phyloP scores from a whole-genome alignment of 1,140 invertebrate genomes.

The Calliopsis andreniformis region DNA sequence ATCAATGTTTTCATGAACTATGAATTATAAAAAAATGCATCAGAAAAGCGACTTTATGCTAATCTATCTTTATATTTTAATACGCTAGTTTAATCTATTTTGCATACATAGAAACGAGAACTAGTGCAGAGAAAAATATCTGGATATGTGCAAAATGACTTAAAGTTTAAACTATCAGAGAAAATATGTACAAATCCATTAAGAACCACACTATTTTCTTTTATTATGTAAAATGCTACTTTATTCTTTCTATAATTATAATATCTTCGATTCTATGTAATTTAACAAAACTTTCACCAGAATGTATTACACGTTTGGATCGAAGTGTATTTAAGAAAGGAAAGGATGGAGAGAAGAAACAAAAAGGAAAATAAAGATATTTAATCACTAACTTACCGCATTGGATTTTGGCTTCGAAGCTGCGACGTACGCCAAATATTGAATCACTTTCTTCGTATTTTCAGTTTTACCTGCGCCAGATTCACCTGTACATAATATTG shows the following conservation, averaged over 20 bases:
- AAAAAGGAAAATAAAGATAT: not conserved
- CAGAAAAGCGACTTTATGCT: not conserved
- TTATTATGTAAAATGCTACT: not conserved
- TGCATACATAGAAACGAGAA: not conserved
- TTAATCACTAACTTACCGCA: conserved; percentile 86
- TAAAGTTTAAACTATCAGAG: not conserved
- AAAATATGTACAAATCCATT: not conserved
- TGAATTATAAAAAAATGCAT: not conserved
- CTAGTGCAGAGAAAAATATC: not conserved
- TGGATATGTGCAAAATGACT: not conserved
- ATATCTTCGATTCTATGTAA: not conserved
- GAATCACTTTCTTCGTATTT: conserved; percentile 99
- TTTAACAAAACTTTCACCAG: not conserved
- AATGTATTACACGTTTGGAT: not conserved
- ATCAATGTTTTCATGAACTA: not conserved
- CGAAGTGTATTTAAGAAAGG: not conserved
- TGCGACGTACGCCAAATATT: conserved; percentile 99
- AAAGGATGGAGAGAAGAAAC: not conserved
- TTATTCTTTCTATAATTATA: not conserved
- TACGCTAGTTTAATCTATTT: not conserved
- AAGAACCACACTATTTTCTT: not conserved
- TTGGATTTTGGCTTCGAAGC: conserved; percentile 96
- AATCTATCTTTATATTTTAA: not conserved
- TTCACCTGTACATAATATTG: conserved; percentile 99
- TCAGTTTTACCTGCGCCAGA: conserved; percentile 99